Percentiles rank a stretch among this genome's conserved stretches.
These are phyloP conservation scores for Sebastolobus alascanus DNA, from an alignment of 2,797 vertebrate genomes.

Conservation along the genomic window DNA sequence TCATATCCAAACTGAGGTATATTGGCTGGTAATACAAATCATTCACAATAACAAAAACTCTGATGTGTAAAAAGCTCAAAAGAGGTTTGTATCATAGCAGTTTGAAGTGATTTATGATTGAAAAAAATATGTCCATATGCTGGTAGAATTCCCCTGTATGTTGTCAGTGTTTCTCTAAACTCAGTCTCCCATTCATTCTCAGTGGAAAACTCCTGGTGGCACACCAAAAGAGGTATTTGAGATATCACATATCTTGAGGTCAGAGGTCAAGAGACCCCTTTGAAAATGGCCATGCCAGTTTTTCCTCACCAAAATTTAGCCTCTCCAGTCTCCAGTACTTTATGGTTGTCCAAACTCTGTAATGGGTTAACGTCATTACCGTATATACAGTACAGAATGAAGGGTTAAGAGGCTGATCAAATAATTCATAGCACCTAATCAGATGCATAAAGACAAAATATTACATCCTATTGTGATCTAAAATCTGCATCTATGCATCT, in stretches of 20 bases:
- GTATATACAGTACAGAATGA: neutral
- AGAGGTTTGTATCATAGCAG: neutral
- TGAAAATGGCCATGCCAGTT: too few relatives aligned
- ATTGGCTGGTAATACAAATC: neutral
- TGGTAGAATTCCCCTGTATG: neutral
- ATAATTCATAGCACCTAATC: constrained; percentile 18
- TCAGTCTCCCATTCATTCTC: neutral
- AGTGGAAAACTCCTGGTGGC: neutral
- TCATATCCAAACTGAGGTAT: neutral
- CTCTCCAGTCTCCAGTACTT: neutral
- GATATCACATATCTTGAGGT: neutral
- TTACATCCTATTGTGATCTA: neutral
- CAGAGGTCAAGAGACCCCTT: too few relatives aligned
- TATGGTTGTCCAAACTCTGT: neutral
- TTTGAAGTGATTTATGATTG: neutral
- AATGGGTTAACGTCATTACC: constrained; percentile 14
- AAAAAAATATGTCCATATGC: neutral
- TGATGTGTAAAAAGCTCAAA: neutral
- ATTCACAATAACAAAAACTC: neutral
- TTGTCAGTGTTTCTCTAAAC: neutral
- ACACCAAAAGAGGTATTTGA: neutral
- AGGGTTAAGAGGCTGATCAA: constrained; percentile 38
- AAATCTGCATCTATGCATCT: constrained; percentile 7
- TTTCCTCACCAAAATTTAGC: too few relatives aligned
- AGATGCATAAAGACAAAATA: constrained; percentile 8